Base-by-base conservation (phyloP, 2,113 vertebrate species). In the Hylia prasina region DNA sequence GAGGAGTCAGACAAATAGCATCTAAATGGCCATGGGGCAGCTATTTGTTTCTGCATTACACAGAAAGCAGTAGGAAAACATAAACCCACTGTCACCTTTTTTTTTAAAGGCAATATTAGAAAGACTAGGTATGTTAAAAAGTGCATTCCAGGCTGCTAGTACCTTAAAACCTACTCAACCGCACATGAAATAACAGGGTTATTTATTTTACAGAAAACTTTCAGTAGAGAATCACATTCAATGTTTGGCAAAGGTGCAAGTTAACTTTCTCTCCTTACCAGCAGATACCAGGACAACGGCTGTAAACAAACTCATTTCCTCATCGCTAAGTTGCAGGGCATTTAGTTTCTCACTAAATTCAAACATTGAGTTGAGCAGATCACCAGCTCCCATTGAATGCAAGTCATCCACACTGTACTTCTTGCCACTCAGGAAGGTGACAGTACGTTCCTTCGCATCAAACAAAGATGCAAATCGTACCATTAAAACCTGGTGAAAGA, bases 261-360 rank as follows among this genome's bases (percentile, higher is more conserved):
- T 53, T 70, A 94, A 90, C 45, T 82, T 93, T 89, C 83, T 82
- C 44, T 96, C 86, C 98, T 98, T 98, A 99, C 99, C 99, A 94
- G 99, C 99, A 91, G 99, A 99, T 40, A 99, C 99, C 23, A 99
- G 98, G 93, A 99, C 99, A 93, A 99, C 99, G 1, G 99, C 99
- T 25, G 99, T 99, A 97, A 99, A 99, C 88, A 99, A 98, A 96
- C 99, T 99, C 98, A 99, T 99, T 82, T 99, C 99, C 50, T 99
- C 99, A 10, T 98, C 97, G 60, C 98, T 98, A 48, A 99, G 99
- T 39, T 98, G 98, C 94, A 99, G 98, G 45, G 98, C 98, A 63
- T 98, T 98, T 37, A 99, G 98, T 94, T 99, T 99, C 97, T 99
- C 99, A 63, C 99, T 99, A 93, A 99, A 99, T 90, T 99, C 99